Conservation (phyloP, 2,888 invertebrate species). For the Nemoura dubitans region DNA sequence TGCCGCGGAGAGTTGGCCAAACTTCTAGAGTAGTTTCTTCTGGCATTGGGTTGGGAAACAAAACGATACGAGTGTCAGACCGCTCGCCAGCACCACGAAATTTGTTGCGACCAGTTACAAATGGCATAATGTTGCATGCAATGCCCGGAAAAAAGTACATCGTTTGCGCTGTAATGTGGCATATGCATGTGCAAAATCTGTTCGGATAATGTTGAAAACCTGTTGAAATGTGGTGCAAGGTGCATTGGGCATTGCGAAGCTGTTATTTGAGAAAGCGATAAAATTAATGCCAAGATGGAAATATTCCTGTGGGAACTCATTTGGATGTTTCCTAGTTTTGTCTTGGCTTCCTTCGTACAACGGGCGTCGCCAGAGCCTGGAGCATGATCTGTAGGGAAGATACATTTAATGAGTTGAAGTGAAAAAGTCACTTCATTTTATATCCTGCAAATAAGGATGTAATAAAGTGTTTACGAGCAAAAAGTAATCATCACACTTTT, state of each 20-base stretch:
- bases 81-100: neutral
- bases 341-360: neutral
- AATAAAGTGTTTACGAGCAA: neutral
- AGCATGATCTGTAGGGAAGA: neutral
- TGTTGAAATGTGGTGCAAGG: neutral
- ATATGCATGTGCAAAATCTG: neutral
- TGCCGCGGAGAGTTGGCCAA: neutral
- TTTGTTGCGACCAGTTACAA: neutral
- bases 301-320: neutral
- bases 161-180: neutral
- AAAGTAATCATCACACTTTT: slow-evolving; percentile 1
- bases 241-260: neutral
- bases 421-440: neutral
- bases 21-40: neutral
- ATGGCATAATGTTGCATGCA: neutral
- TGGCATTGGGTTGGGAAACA: neutral
- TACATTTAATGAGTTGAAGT: neutral
- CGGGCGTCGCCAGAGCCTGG: neutral
- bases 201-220: neutral
- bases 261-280: neutral
- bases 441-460: neutral
- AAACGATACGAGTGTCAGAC: neutral
- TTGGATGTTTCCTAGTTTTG: neutral
- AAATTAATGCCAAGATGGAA: neutral
- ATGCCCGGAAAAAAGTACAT: neutral